Evolutionary conservation across 2,888 invertebrate species (phyloP), one percentile per base, ranked within the genome.

Genomic region (Morinoia aosen): DNA sequence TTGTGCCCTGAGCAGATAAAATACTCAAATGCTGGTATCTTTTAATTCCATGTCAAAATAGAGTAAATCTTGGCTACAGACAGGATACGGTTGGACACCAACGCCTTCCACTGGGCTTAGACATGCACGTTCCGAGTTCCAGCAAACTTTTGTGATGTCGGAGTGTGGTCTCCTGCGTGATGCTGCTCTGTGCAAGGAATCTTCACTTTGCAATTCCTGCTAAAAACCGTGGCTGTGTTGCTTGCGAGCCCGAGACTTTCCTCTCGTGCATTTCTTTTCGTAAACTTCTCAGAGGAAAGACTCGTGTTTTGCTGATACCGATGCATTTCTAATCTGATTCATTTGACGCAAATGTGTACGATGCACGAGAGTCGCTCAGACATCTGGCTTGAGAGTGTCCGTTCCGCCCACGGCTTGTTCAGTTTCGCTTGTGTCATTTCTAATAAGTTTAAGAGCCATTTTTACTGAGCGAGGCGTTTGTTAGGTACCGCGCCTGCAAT

Each of bases 401-500:
- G 57, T 57, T 33, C 56, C 93, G 58, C 57, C 57, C 93, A 93
- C 58, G 8, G 57, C 57, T 33, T 90, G 40, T 90, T 57, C 93
- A 58, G 58, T 58, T 39, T 90, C 40, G 90, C 48, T 90, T 40
- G 90, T 90, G 90, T 48, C 90, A 40, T 90, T 90, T 90, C 90
- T 90, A 48, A 90, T 90, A 90, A 90, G 40, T 90, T 90, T 40
- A 90, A 90, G 48, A 90, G 90, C 90, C 90, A 48, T 48, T 90
- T 40, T 39, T 90, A 48, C 40, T 39, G 48, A 39, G 90, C 90
- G n/a, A 33, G 57, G n/a, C 93, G 93, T 93, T 93, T 93, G 93
- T 93, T 93, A 57, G 93, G n/a, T 57, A 58, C 56, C 93, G 93
- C 57, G n/a, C 93, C 57, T 90, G 90, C 90, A 57, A 93, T 93